Evolutionary conservation across 92 coral and sea anemone species (phyloP).

Genomic region (Blastomussa wellsi): DNA sequence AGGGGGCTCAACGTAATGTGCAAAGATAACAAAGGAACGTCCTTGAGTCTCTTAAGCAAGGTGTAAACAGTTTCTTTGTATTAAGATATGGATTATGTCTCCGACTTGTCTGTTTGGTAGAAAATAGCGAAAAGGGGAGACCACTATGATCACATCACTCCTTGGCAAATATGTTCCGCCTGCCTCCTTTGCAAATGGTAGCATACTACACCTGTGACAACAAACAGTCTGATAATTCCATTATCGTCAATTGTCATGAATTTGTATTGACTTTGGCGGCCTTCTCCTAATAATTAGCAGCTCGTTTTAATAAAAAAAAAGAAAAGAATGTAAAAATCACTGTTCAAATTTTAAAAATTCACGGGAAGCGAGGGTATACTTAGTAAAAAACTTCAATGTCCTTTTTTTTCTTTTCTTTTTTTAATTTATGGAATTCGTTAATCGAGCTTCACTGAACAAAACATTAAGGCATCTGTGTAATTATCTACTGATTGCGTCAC

Average conservation of each 20-base stretch:
- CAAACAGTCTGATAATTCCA: constrained; percentile 31
- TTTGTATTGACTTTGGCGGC: background rate
- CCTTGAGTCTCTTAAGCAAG: constrained; percentile 13
- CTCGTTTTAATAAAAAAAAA: background rate
- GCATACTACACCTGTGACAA: constrained; percentile 19
- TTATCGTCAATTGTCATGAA: constrained; percentile 3
- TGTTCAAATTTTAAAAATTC: background rate
- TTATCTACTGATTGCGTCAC: background rate
- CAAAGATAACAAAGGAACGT: constrained; percentile 22
- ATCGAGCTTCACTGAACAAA: background rate
- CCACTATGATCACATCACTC: background rate
- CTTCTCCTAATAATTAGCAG: background rate
- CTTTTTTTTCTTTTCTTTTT: no score
- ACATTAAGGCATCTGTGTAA: background rate
- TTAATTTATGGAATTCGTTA: background rate
- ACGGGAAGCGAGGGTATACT: background rate
- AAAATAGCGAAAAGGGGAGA: background rate
- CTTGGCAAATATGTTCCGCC: constrained; percentile 29
- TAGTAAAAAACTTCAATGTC: background rate
- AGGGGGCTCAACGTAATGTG: constrained; percentile 28
- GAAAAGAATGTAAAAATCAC: background rate
- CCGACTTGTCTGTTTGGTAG: background rate
- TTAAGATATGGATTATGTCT: background rate
- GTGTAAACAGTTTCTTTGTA: constrained; percentile 23
- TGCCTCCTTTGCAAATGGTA: background rate